A percentile compares a stretch with the other conserved stretches of the same genome.
These are phyloP conservation scores for Hapalemur alaotrensis DNA, from an alignment of 2,797 vertebrate genomes.

Conservation along the genomic window DNA sequence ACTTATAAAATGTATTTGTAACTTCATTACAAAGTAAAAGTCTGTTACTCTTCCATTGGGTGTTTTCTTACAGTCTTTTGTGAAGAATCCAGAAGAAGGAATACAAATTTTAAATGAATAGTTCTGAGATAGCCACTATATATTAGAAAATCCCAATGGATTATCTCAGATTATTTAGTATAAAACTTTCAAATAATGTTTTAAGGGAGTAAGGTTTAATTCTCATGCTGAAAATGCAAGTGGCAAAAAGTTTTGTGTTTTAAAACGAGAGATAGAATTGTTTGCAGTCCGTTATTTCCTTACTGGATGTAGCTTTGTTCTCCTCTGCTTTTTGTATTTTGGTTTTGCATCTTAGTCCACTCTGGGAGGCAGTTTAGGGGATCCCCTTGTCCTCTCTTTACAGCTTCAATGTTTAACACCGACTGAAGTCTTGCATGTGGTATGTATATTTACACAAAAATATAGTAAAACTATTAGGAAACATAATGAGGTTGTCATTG, in stretches of 20 bases:
- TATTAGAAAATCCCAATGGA: background rate
- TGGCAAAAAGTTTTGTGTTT: background rate
- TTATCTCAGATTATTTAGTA: background rate
- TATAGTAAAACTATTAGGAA: background rate
- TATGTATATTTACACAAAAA: background rate
- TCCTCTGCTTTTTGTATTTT: background rate
- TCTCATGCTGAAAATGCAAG: background rate
- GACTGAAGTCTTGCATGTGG: background rate
- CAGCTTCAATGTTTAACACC: background rate
- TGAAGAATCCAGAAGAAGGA: conserved; percentile 2
- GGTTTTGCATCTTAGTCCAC: background rate
- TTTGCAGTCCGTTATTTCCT: background rate
- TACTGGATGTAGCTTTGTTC: background rate
- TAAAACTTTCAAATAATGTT: background rate
- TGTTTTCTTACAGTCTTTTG: conserved; percentile 5
- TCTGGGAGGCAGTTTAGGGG: background rate
- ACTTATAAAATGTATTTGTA: background rate
- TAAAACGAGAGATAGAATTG: background rate
- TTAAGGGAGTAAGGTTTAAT: background rate
- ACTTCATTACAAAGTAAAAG: background rate
- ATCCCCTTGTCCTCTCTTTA: background rate
- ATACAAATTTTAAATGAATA: background rate
- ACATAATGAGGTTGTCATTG: background rate
- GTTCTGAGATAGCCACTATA: background rate
- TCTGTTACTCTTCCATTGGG: background rate